Conservation (phyloP, 2,113 vertebrate genomes). For the Microtus richardsoni region DNA sequence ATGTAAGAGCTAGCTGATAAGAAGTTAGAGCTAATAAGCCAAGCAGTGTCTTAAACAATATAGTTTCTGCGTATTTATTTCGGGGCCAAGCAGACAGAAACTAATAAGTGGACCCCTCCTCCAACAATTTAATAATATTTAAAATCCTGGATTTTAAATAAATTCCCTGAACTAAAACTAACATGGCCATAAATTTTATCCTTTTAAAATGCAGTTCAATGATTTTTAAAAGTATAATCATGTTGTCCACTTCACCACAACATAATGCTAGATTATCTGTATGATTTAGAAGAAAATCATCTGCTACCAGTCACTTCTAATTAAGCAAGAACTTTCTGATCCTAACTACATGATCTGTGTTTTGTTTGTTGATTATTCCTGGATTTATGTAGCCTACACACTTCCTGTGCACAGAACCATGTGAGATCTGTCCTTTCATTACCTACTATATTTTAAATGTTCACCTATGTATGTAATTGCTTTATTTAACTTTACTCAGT, state of each 20-base stretch:
- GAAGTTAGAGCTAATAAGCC: too few relatives aligned
- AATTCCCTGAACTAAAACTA: conserved; percentile 7
- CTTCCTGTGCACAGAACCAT: not conserved
- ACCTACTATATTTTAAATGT: not conserved
- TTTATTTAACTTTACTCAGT: not conserved
- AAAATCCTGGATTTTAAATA: conserved; percentile 13
- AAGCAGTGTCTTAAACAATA: too few relatives aligned
- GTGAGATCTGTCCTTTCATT: not conserved
- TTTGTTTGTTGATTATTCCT: not conserved
- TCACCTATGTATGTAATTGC: not conserved
- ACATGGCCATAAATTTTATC: not conserved
- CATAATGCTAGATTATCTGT: conserved; percentile 1
- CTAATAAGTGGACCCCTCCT: too few relatives aligned
- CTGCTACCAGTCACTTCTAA: not conserved
- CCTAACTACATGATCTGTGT: not conserved
- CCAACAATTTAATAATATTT: not conserved
- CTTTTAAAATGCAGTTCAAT: not conserved
- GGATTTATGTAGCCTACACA: not conserved
- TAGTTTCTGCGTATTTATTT: too few relatives aligned
- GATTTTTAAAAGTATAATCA: not conserved
- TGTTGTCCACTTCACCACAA: not conserved
- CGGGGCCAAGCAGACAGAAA: too few relatives aligned
- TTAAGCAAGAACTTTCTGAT: not conserved
- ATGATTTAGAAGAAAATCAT: not conserved
- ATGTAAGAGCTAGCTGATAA: too few relatives aligned